Percentiles rank a stretch among this genome's conserved stretches.
Conservation (phyloP, 2,113 vertebrate genomes). For the Butorides virescens region DNA sequence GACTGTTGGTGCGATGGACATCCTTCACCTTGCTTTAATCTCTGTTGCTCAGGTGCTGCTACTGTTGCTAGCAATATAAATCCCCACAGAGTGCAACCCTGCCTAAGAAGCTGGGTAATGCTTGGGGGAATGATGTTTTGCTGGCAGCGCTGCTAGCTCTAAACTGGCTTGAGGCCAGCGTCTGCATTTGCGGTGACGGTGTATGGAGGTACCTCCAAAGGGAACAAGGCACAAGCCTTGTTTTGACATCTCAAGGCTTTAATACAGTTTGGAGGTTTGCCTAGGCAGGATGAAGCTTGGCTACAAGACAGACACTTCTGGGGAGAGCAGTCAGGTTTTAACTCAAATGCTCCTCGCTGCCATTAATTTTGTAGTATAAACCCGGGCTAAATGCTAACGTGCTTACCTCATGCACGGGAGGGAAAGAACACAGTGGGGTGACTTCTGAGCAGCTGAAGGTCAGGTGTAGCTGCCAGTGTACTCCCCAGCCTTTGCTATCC, state of each 20-base stretch:
- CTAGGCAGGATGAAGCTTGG: background rate
- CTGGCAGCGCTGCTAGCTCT: background rate
- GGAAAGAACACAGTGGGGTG: background rate
- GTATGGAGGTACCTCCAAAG: background rate
- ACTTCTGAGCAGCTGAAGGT: background rate
- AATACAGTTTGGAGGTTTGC: slow-evolving; percentile 21
- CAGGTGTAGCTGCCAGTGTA: background rate
- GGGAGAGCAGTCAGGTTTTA: background rate
- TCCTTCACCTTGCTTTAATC: background rate
- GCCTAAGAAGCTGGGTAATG: background rate
- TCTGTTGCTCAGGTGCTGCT: background rate
- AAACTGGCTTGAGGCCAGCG: background rate
- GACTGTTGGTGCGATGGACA: background rate
- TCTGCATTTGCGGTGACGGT: background rate
- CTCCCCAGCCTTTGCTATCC: background rate
- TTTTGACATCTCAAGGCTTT: slow-evolving; percentile 47
- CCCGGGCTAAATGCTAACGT: background rate
- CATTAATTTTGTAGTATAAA: background rate
- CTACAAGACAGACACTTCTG: background rate
- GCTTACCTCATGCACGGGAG: background rate
- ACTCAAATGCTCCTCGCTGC: background rate
- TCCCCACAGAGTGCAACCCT: background rate
- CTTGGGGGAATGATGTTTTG: background rate
- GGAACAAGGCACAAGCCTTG: background rate
- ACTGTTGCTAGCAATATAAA: background rate